Percentiles rank a stretch among this genome's conserved stretches.
phyloP scores from a whole-genome alignment of 1,140 invertebrate genomes.

The Chionoecetes opilio region DNA sequence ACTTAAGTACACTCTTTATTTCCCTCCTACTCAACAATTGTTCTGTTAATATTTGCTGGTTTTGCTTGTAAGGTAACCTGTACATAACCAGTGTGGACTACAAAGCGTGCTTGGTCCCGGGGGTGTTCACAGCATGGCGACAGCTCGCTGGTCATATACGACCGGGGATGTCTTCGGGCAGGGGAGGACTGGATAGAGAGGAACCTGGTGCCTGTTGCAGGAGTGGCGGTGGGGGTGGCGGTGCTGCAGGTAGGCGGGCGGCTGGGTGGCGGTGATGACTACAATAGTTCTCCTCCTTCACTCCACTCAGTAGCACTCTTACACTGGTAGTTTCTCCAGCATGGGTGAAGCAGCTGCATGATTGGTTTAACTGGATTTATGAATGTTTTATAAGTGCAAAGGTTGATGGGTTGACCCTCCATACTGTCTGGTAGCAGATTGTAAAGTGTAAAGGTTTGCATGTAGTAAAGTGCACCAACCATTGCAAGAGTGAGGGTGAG shows the following conservation, averaged over 20 bases:
- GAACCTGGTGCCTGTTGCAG: slow-evolving; percentile 94
- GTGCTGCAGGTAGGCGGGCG: slow-evolving; percentile 90
- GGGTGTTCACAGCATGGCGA: slow-evolving; percentile 85
- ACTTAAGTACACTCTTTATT: neutral
- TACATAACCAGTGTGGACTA: slow-evolving; percentile 45
- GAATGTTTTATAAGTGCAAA: neutral
- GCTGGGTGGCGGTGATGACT: neutral
- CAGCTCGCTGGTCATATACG: slow-evolving; percentile 92
- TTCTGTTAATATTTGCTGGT: neutral
- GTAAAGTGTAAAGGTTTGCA: neutral
- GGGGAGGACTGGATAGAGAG: slow-evolving; percentile 97
- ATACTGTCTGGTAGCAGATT: neutral
- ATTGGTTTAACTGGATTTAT: neutral
- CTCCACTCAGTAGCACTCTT: neutral
- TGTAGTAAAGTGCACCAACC: neutral
- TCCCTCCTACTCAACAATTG: too few relatives aligned
- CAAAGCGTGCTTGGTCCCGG: slow-evolving; percentile 70
- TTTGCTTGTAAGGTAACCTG: neutral
- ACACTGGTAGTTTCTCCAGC: neutral
- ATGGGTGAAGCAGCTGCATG: neutral
- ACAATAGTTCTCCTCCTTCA: neutral
- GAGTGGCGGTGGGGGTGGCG: slow-evolving; percentile 91
- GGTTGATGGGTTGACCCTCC: neutral
- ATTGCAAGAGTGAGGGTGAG: neutral
- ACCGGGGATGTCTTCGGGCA: slow-evolving; percentile 95